Evolutionary conservation across 2,797 vertebrate genomes (phyloP).

Genomic region (Myotis planiceps): DNA sequence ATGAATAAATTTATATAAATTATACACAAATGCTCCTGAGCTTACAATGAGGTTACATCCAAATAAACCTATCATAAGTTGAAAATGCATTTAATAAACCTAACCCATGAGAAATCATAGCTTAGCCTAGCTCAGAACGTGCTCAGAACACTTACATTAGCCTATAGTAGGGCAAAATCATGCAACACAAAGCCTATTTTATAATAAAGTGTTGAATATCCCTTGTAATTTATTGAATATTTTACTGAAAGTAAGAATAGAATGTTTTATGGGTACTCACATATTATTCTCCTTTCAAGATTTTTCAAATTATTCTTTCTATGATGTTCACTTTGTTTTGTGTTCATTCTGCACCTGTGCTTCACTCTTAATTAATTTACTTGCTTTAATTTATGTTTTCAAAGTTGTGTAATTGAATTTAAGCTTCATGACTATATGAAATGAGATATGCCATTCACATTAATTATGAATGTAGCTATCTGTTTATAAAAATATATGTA

Average conservation of each 20-base stretch:
- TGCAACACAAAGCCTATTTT: not conserved
- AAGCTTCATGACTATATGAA: not conserved
- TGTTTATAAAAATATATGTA: constrained; percentile 34
- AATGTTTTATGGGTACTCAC: not conserved
- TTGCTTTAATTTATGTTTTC: constrained; percentile 56
- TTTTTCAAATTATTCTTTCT: not conserved
- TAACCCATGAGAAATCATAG: not conserved
- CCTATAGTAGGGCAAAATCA: not conserved
- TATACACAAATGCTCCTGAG: not conserved
- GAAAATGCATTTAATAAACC: not conserved
- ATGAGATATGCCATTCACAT: constrained; percentile 63
- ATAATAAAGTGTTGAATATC: not conserved
- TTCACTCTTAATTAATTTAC: not conserved
- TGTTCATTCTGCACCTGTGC: not conserved
- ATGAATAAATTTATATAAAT: not conserved
- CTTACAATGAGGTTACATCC: not conserved
- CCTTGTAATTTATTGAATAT: not conserved
- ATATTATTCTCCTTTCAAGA: not conserved
- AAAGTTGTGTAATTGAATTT: constrained; percentile 52
- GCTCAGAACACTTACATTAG: not conserved
- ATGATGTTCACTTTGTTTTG: not conserved
- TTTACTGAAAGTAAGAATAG: not conserved
- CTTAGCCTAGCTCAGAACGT: not conserved
- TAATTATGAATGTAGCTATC: constrained; percentile 53
- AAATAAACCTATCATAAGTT: not conserved